Conservation (phyloP, 2,113 vertebrate genomes). For the Sylvilagus bachmani region DNA sequence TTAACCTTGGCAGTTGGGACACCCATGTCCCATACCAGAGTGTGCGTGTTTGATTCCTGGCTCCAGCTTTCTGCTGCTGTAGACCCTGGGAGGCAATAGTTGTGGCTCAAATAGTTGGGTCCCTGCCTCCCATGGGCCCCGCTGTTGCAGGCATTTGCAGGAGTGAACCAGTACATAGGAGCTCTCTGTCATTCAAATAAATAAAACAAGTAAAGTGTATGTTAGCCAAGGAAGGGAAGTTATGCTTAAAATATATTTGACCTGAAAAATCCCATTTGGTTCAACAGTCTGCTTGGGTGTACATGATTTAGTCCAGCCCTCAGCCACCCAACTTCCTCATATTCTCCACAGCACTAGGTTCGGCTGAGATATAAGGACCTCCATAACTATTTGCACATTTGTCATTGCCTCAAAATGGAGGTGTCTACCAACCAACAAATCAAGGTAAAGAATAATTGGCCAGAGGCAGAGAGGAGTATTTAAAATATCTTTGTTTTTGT, state of each 20-base stretch:
- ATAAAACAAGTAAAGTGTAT: background rate
- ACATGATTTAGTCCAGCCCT: background rate
- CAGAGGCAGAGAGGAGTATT: slow-evolving; percentile 31
- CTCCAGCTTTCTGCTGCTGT: too few relatives aligned
- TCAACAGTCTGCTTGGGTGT: background rate
- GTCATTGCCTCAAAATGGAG: slow-evolving; percentile 38
- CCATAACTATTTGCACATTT: background rate
- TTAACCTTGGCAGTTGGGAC: too few relatives aligned
- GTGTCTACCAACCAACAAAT: background rate
- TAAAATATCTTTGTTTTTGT: slow-evolving; percentile 27
- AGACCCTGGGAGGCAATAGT: too few relatives aligned
- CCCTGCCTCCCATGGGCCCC: too few relatives aligned
- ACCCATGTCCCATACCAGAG: too few relatives aligned
- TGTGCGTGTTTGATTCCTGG: too few relatives aligned
- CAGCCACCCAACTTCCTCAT: background rate
- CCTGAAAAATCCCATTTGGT: slow-evolving; percentile 49
- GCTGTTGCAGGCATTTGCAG: too few relatives aligned
- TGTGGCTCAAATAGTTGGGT: too few relatives aligned
- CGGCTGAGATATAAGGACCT: background rate
- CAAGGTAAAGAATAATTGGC: slow-evolving; percentile 47
- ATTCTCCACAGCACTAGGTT: background rate
- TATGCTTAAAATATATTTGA: slow-evolving; percentile 52
- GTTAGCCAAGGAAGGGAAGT: slow-evolving; percentile 36
- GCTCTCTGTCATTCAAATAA: background rate
- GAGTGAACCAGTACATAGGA: too few relatives aligned